A percentile compares a stretch with the other conserved stretches of the same genome.
Evolutionary conservation across 2,113 vertebrate genomes (phyloP).

Genomic region (Myanophis thanlyinensis): DNA sequence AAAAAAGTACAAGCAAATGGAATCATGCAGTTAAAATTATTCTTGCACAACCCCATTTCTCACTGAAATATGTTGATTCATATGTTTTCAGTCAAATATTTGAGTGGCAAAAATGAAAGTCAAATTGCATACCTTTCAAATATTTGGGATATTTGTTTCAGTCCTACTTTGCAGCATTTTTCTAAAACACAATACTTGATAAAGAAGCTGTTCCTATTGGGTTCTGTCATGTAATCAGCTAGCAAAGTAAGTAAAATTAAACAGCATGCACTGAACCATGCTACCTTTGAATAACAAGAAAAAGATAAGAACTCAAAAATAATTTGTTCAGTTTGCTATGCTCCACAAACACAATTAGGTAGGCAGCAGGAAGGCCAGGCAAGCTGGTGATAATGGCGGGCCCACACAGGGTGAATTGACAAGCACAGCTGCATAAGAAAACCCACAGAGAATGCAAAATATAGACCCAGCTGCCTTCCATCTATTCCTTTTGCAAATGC

Average conservation of each 20-base stretch:
- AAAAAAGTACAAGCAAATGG: not conserved
- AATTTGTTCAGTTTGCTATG: slow-evolving; percentile 38
- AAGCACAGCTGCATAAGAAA: slow-evolving; percentile 22
- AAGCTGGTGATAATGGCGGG: not conserved
- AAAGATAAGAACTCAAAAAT: slow-evolving; percentile 36
- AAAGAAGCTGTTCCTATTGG: slow-evolving; percentile 13
- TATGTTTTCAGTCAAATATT: not conserved
- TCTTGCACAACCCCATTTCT: not conserved
- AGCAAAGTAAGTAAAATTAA: slow-evolving; percentile 35
- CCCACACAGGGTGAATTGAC: slow-evolving; percentile 32
- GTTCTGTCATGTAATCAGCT: slow-evolving; percentile 24
- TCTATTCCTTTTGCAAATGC: slow-evolving; percentile 8
- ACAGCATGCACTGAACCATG: slow-evolving; percentile 30
- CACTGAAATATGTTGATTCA: not conserved
- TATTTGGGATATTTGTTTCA: not conserved
- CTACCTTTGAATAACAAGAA: slow-evolving; percentile 34
- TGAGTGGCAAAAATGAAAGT: not conserved
- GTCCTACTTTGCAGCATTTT: not conserved
- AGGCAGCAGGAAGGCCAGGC: slow-evolving; percentile 25
- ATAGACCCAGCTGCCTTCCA: slow-evolving; percentile 19
- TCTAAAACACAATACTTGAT: not conserved
- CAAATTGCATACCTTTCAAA: not conserved
- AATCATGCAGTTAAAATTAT: not conserved
- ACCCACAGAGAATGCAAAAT: slow-evolving; percentile 28
- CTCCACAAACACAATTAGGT: slow-evolving; percentile 35